phyloP scores from a whole-genome alignment of 2,797 vertebrate species.

The Dendrocincla fuliginosa region DNA sequence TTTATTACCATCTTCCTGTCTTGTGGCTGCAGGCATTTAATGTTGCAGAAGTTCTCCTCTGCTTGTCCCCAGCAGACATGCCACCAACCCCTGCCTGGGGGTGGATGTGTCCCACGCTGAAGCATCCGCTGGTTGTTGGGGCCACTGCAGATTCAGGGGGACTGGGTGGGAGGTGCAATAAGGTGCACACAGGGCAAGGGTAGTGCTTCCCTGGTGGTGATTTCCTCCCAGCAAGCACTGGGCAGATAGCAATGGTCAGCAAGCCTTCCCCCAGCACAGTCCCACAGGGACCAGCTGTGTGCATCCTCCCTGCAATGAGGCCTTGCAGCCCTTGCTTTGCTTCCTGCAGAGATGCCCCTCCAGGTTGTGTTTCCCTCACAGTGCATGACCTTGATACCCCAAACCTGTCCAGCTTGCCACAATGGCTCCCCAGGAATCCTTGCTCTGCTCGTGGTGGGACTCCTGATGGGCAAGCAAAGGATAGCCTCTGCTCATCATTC shows the following conservation, averaged over 20 bases:
- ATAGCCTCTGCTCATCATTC: background rate
- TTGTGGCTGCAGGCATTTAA: background rate
- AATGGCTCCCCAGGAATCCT: background rate
- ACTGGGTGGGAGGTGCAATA: background rate
- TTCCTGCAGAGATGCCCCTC: background rate
- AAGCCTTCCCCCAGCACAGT: background rate
- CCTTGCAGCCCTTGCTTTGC: background rate
- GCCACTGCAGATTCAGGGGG: background rate
- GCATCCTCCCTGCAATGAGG: background rate
- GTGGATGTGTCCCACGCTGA: background rate
- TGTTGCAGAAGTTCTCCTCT: background rate
- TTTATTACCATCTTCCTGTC: background rate
- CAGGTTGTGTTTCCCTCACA: background rate
- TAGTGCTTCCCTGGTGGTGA: background rate
- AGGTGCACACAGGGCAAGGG: fast-evolving
- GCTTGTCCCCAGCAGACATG: background rate
- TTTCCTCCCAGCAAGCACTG: background rate
- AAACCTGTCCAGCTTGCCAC: background rate
- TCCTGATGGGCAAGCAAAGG: background rate
- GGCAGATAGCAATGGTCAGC: background rate
- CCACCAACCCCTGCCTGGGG: background rate
- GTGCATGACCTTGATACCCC: background rate
- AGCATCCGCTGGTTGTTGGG: fast-evolving
- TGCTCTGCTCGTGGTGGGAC: fast-evolving
- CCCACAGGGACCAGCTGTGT: fast-evolving